phyloP scores from a whole-genome alignment of 2,888 invertebrate species.

The Drosophila anomelani region DNA sequence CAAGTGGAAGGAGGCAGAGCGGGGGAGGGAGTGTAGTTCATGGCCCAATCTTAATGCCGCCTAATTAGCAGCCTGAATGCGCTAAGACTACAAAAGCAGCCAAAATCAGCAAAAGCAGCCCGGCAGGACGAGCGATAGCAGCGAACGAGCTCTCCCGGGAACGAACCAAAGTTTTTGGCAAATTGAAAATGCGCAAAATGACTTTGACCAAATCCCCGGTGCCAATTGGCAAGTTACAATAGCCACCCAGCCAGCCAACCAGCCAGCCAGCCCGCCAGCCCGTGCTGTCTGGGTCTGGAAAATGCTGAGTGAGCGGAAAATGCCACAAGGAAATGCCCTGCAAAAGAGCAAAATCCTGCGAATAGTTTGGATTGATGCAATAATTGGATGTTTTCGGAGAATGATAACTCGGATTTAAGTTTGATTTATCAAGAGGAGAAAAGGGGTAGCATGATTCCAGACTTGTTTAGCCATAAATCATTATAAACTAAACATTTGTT shows the following conservation, averaged over 20 bases:
- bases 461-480: neutral
- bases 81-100: slow-evolving; percentile 78
- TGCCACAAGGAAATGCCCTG: slow-evolving; percentile 28
- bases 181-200: slow-evolving; percentile 79
- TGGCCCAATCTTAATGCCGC: slow-evolving; percentile 68
- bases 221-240: slow-evolving; percentile 77
- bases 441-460: rapidly evolving
- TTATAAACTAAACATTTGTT: neutral
- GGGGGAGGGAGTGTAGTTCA: neutral
- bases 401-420: too few relatives aligned
- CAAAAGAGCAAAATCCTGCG: slow-evolving; percentile 1
- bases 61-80: slow-evolving; percentile 78
- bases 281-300: slow-evolving; percentile 14
- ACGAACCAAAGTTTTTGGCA: slow-evolving; percentile 68
- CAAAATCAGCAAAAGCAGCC: slow-evolving; percentile 29
- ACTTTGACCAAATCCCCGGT: slow-evolving; percentile 77
- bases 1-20: neutral
- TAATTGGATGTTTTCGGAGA: neutral
- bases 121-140: slow-evolving; percentile 19
- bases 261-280: neutral
- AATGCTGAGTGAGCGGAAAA: slow-evolving; percentile 43
- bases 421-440: neutral
- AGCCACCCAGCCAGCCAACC: neutral
- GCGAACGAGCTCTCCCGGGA: slow-evolving; percentile 45
- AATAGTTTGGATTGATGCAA: slow-evolving; percentile 13